Percentiles rank a stretch among this genome's conserved stretches.
Conservation (phyloP, 2,113 vertebrate species). For the Microtus pennsylvanicus region DNA sequence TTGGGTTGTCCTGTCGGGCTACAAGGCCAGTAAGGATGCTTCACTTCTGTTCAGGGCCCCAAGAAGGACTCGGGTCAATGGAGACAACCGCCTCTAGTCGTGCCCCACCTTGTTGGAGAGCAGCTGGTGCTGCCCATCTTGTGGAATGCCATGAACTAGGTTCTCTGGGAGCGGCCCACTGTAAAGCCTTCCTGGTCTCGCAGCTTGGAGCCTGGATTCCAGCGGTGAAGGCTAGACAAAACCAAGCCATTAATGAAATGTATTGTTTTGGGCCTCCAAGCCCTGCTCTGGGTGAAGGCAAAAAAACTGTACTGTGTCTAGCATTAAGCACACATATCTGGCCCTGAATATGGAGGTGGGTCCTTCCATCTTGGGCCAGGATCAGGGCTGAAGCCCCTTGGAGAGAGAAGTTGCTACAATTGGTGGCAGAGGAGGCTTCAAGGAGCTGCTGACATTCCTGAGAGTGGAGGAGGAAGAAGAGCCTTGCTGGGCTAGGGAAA, state of each 20-base stretch:
- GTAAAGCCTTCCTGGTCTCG: slow-evolving; percentile 90
- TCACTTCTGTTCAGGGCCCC: slow-evolving; percentile 87
- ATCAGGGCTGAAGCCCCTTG: slow-evolving; percentile 17
- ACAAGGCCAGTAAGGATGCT: neutral
- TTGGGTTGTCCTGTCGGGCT: neutral
- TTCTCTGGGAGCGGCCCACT: slow-evolving; percentile 94
- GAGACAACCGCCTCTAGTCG: slow-evolving; percentile 94
- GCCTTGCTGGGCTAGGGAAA: slow-evolving; percentile 58
- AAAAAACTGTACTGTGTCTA: slow-evolving; percentile 66
- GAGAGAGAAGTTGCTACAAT: slow-evolving; percentile 47
- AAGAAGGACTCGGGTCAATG: slow-evolving; percentile 94
- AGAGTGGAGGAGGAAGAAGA: slow-evolving; percentile 21
- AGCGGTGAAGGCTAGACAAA: slow-evolving; percentile 82
- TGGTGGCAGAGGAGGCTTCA: neutral
- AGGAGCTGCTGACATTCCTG: slow-evolving; percentile 51
- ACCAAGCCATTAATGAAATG: slow-evolving; percentile 79
- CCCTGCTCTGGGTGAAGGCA: slow-evolving; percentile 59
- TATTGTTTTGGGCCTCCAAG: slow-evolving; percentile 59
- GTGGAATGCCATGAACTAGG: slow-evolving; percentile 93
- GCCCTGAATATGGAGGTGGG: slow-evolving; percentile 67
- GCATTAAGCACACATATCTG: slow-evolving; percentile 54
- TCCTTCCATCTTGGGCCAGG: slow-evolving; percentile 52
- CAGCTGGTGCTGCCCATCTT: slow-evolving; percentile 91
- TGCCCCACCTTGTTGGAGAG: slow-evolving; percentile 73
- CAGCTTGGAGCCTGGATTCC: slow-evolving; percentile 88